Evolutionary conservation across 2,888 invertebrate genomes (phyloP).

Genomic region (Idaea straminata): DNA sequence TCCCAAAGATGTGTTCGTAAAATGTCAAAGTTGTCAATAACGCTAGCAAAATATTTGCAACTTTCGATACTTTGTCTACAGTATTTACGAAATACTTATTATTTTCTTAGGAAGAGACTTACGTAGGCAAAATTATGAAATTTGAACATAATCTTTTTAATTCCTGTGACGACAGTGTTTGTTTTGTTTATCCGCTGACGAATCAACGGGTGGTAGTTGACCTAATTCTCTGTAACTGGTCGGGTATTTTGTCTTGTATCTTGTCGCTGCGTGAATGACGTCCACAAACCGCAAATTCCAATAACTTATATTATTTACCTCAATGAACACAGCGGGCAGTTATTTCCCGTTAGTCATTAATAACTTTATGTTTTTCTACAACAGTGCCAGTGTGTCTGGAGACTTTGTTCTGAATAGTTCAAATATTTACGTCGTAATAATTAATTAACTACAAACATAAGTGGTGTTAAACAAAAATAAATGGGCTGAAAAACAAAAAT

Average conservation of each 20-base stretch:
- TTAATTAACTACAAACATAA: neutral
- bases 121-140: neutral
- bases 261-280: constrained; percentile 44
- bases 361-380: constrained; percentile 21
- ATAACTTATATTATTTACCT: constrained; percentile 49
- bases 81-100: neutral
- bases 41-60: neutral
- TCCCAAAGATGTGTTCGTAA: neutral
- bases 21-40: constrained; percentile 8
- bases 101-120: neutral
- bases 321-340: constrained; percentile 49
- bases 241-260: constrained; percentile 39
- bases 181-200: constrained; percentile 2
- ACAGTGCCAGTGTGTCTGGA: constrained; percentile 39
- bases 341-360: constrained; percentile 56
- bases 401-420: constrained; percentile 13
- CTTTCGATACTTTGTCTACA: neutral
- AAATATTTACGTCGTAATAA: neutral
- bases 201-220: neutral
- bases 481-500: neutral
- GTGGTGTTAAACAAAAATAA: constrained; percentile 20
- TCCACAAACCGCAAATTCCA: constrained; percentile 57
- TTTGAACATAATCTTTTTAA: neutral
- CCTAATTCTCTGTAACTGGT: constrained; percentile 11
- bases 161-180: constrained; percentile 1